Percentiles rank a stretch among this genome's conserved stretches.
phyloP scores from a whole-genome alignment of 1,140 invertebrate species.

The Lucilia sericata region DNA sequence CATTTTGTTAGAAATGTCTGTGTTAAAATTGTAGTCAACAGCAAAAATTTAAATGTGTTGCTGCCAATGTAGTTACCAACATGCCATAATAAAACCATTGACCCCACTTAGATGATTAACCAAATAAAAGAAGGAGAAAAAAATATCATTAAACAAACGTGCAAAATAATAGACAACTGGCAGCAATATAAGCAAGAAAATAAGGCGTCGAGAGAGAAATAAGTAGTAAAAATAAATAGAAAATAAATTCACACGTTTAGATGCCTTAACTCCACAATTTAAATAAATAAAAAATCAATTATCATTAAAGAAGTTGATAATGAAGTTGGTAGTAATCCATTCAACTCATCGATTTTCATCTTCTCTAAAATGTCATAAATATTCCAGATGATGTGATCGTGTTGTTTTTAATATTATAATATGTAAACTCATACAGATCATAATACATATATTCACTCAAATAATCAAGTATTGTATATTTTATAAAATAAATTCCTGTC shows the following conservation, averaged over 20 bases:
- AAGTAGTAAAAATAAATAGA: neutral
- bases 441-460: too few species aligned
- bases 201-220: neutral
- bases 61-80: neutral
- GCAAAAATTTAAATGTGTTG: neutral
- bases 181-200: neutral
- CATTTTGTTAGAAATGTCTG: neutral
- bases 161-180: neutral
- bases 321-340: too few species aligned
- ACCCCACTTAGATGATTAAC: conserved; percentile 28
- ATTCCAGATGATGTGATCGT: too few species aligned
- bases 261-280: neutral
- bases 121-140: neutral
- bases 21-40: neutral
- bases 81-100: conserved; percentile 38
- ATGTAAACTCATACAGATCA: too few species aligned
- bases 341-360: too few species aligned
- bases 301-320: too few species aligned
- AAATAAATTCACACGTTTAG: conserved; percentile 24
- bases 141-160: neutral
- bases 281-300: too few species aligned
- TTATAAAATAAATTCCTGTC: too few species aligned
- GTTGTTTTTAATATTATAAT: too few species aligned
- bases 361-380: too few species aligned
- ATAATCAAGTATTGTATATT: too few species aligned